A percentile compares a stretch with the other conserved stretches of the same genome.
Conservation (phyloP, 2,113 vertebrate genomes). For the Planiliza haematocheilus region DNA sequence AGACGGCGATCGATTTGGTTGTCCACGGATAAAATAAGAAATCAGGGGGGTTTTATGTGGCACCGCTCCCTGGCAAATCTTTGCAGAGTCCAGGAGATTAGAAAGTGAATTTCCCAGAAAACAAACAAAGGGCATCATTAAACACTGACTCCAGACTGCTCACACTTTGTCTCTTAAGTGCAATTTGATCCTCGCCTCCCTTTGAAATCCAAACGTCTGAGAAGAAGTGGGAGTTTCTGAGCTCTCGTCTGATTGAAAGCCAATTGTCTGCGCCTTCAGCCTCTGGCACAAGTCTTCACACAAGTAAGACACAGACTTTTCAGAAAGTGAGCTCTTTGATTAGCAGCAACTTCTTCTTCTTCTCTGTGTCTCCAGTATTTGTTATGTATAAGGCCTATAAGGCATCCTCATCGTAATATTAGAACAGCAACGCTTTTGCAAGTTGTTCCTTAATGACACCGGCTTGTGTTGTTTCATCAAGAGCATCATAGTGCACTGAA, state of each 20-base stretch:
- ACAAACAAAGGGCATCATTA: constrained; percentile 77
- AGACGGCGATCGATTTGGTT: constrained; percentile 77
- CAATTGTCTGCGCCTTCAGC: constrained; percentile 53
- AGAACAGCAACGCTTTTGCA: constrained; percentile 26
- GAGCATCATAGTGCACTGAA: constrained; percentile 25
- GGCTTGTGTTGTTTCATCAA: constrained; percentile 39
- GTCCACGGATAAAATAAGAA: constrained; percentile 82
- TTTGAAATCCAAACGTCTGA: constrained; percentile 56
- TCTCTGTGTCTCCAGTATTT: constrained; percentile 5
- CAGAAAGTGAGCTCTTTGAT: constrained; percentile 45
- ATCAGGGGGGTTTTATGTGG: constrained; percentile 72
- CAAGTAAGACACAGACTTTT: constrained; percentile 29
- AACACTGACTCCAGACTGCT: constrained; percentile 51
- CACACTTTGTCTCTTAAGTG: constrained; percentile 70
- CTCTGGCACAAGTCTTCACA: constrained; percentile 24
- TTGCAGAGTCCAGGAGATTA: constrained; percentile 74
- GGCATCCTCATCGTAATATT: constrained; percentile 43
- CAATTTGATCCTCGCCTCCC: constrained; percentile 69
- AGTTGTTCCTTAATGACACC: constrained; percentile 35
- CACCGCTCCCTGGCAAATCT: constrained; percentile 65
- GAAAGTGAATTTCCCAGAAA: constrained; percentile 78
- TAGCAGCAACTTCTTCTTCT: background rate
- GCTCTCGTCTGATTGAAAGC: constrained; percentile 58
- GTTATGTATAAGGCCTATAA: background rate
- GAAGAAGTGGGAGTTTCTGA: constrained; percentile 42